Evolutionary conservation across 2,113 vertebrate genomes (phyloP), one percentile per base, ranked within the genome.

Genomic region (Choloepus hoffmanni): DNA sequence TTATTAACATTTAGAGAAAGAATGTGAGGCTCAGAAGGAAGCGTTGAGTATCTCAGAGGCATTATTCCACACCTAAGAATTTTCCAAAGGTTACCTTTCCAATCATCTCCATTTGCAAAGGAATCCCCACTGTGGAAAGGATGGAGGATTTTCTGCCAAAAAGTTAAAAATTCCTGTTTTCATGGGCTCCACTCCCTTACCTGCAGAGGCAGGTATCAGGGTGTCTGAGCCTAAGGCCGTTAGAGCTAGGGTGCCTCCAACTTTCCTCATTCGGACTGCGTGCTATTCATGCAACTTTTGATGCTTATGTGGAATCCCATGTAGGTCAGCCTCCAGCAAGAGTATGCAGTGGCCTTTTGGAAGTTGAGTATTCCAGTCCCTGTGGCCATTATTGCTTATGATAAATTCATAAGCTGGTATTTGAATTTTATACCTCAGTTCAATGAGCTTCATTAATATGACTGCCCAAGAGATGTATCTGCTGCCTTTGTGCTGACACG

Each of bases 1-100:
- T 92, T 90, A 76, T 90, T 97, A 95, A 90, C 67, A 94, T 96
- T 97, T 90, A 85, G 76, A 96, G 85, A 76, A 92, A 89, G 74
- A 82, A 63, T 26, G 48, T 48, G 50, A 88, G 21, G 24, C n/a
- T 55, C 45, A 43, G 58, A 81, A 94, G 89, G 84, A 89, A 12
- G 8, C 45, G 24, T 28, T 78, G 50, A 95, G 81, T 63, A 50
- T 45, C n/a, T 85, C 53, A 89, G 68, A 77, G 55, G 28, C 40
- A 36, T 36, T 36, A 43, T 85, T 92, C n/a, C 16, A 65, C 8
- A 6, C 73, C 26, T 43, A 68, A 89, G 68, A 16, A 92, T 92
- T 92, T 93, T 73, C 68, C 30, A 24, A 33, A 70, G 15, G 21
- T 43, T 53, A 58, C 81, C 53, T 85, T 78, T 30, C 26, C 76